These are phyloP conservation scores for Miichthys miiuy DNA, from an alignment of 2,797 vertebrate species.

Conservation along the genomic window DNA sequence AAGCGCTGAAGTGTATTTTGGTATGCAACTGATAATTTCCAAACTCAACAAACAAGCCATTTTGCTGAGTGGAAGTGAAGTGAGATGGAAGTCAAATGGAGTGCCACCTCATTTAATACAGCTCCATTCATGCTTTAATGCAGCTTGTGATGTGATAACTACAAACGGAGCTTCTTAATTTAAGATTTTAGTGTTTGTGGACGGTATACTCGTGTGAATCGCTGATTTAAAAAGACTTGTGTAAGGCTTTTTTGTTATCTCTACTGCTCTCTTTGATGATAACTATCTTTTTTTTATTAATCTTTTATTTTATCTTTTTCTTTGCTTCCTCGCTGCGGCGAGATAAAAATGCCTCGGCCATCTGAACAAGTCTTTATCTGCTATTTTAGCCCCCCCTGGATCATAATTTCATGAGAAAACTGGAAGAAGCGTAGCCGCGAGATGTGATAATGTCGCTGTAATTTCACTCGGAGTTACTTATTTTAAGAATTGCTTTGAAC, in stretches of 20 bases:
- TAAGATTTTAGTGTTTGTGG: constrained; percentile 2
- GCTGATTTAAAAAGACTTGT: constrained; percentile 19
- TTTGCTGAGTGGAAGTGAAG: constrained; percentile 14
- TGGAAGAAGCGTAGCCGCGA: constrained; percentile 9
- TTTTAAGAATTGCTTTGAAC: constrained; percentile 37
- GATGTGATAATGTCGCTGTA: constrained; percentile 28
- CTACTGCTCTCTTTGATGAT: constrained; percentile 59
- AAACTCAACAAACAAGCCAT: constrained; percentile 55
- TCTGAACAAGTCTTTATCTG: constrained; percentile 45
- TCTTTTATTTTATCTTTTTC: constrained; percentile 44
- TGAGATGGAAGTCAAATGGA: constrained; percentile 18
- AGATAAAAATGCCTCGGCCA: constrained; percentile 33
- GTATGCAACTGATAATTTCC: constrained; percentile 39
- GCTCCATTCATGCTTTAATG: constrained; percentile 7
- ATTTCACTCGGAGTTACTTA: constrained; percentile 32
- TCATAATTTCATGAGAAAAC: constrained; percentile 45
- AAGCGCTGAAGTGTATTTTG: constrained; percentile 41
- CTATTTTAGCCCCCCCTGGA: constrained; percentile 33
- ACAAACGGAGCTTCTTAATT: constrained; percentile 6
- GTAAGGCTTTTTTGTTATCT: constrained; percentile 39
- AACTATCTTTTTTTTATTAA: constrained; percentile 53
- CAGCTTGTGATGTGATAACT: constrained; percentile 32
- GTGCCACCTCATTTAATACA: constrained; percentile 8
- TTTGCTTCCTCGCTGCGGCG: constrained; percentile 1
- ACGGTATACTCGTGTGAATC: neutral